Conservation (phyloP, 1,140 invertebrate genomes). For the Bombus fervidus region DNA sequence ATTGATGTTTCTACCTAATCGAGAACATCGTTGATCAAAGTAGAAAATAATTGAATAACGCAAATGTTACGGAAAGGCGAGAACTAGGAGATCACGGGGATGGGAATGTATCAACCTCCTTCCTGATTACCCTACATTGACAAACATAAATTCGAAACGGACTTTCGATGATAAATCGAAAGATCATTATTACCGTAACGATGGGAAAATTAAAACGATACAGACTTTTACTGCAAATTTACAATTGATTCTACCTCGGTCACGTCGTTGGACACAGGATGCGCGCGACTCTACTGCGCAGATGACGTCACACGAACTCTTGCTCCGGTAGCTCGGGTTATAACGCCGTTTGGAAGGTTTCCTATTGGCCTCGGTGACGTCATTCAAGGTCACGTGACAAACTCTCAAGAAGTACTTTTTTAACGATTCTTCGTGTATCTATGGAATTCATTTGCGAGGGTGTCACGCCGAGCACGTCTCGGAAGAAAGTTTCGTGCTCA, state of each 20-base stretch:
- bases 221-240: conserved; percentile 37
- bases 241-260: conserved; percentile 56
- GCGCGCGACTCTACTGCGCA: conserved; percentile 58
- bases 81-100: too few species aligned
- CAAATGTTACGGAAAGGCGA: not conserved
- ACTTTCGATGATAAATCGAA: not conserved
- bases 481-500: not conserved
- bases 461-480: not conserved
- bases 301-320: conserved; percentile 62
- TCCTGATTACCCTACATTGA: not conserved
- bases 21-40: not conserved
- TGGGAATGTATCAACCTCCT: not conserved
- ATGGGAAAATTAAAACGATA: not conserved
- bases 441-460: conserved; percentile 5
- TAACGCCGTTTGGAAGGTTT: conserved; percentile 63
- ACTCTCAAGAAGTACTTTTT: conserved; percentile 34
- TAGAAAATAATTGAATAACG: not conserved
- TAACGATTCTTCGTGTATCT: conserved; percentile 11
- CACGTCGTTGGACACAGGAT: conserved; percentile 43
- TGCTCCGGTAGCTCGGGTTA: conserved; percentile 60
- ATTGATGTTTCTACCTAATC: conserved; percentile 17
- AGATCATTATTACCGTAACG: not conserved
- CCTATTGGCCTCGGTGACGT: conserved; percentile 66
- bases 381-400: conserved; percentile 64
- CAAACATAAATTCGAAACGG: not conserved